These are phyloP conservation scores for Cydia fagiglandana DNA, from an alignment of 1,140 invertebrate genomes.

Conservation along the genomic window DNA sequence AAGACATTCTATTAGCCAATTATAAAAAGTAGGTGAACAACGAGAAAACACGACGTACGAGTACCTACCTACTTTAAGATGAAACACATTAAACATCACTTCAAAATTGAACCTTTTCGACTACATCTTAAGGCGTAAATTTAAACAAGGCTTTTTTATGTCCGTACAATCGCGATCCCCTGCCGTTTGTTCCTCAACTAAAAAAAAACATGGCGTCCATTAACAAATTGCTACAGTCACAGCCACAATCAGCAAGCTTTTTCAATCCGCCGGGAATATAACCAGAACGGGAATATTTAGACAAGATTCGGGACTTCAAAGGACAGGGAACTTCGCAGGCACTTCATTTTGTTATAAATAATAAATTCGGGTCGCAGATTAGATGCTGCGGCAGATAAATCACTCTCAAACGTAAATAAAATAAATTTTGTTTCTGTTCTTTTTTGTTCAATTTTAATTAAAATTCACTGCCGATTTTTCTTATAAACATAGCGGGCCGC, in stretches of 20 bases:
- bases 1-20: neutral
- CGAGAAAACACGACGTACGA: neutral
- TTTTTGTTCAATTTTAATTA: too few species aligned
- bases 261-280: conserved; percentile 6
- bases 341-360: conserved; percentile 37
- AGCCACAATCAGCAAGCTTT: conserved; percentile 25
- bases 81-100: neutral
- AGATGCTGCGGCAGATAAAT: neutral
- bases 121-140: conserved; percentile 2
- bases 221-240: conserved; percentile 29
- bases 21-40: neutral
- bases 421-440: too few species aligned
- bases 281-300: neutral
- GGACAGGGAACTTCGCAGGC: conserved; percentile 17
- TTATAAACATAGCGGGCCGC: too few species aligned
- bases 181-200: neutral
- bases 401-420: neutral
- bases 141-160: neutral
- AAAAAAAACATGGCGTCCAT: conserved; percentile 29
- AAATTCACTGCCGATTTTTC: too few species aligned
- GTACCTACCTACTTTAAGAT: too few species aligned
- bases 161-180: neutral
- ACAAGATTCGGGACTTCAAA: conserved; percentile 33
- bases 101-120: neutral
- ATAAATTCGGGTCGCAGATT: conserved; percentile 29